Conservation (phyloP, 2,113 vertebrate species). For the Passerina amoena region DNA sequence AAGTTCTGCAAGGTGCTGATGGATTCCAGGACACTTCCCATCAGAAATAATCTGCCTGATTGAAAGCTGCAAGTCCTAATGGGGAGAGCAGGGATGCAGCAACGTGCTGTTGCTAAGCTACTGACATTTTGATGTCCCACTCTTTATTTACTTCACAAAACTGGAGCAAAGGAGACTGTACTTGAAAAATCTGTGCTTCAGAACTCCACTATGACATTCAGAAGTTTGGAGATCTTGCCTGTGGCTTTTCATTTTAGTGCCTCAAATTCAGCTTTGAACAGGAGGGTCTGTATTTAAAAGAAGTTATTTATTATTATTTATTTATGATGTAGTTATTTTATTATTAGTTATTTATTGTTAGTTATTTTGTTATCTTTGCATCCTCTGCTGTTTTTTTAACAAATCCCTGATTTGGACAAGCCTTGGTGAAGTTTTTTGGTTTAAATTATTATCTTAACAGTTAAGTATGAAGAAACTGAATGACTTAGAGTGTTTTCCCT, state of each 20-base stretch:
- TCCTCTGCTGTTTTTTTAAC: background rate
- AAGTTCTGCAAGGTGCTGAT: background rate
- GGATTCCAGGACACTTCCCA: background rate
- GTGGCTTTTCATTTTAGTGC: background rate
- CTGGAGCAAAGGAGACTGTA: background rate
- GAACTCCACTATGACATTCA: background rate
- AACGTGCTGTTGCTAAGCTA: conserved; percentile 41
- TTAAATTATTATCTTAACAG: background rate
- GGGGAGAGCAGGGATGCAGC: background rate
- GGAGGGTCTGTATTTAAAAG: background rate
- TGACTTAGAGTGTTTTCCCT: background rate
- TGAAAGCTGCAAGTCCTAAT: background rate
- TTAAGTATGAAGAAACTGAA: background rate
- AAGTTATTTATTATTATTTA: background rate
- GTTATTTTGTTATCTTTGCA: background rate
- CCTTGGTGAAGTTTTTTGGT: background rate
- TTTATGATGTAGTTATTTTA: background rate
- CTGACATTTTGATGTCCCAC: background rate
- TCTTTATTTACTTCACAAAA: conserved; percentile 25
- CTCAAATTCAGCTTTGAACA: background rate
- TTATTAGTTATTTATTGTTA: background rate
- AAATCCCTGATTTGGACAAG: background rate
- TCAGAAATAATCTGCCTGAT: background rate
- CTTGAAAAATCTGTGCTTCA: background rate
- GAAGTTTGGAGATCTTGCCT: background rate